Base-by-base conservation (phyloP, 2,888 invertebrate species). In the Diarsia rubi region DNA sequence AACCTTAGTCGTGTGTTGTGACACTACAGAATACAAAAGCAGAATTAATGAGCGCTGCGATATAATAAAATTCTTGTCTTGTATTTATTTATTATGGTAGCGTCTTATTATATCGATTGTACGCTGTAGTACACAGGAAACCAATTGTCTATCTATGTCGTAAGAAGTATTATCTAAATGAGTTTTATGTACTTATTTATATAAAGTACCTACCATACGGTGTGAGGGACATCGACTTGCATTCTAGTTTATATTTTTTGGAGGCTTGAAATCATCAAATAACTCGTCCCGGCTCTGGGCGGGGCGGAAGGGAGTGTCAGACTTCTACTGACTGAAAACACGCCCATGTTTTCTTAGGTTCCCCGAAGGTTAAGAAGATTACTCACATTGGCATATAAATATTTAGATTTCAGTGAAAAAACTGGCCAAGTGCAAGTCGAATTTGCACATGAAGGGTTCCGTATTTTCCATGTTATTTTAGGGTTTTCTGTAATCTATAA, bases 141-240 rank as follows among this genome's bases (percentile, higher is more conserved):
- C 11, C 24, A 52, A 31, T 52, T 8, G 8, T 52, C 44, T 44
- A 6, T 73, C 21, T 6, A 60, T 24, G 5, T 52, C 49, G 19
- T 44, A 27, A n/a, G n/a, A 4, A n/a, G 21, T 47, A 31, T 24
- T 72, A 72, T 59, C 16, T 47, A 16, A 72, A 59, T 72, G 21
- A 47, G 21, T 59, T 73, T 37, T 47, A 57, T 21, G 44, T 71
- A 71, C 3, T 3, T 54, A 52, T 31, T 54, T 24, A 70, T 27
- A 70, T 14, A 16, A n/a, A 27, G 27, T 44, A 44, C 21, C 27
- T 14, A 68, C 24, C 49, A n/a, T 11, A 11, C 11, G n/a, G 52
- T 52, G 52, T n/a, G 2, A 9, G 3, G 12, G 52, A 52, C 12
- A n/a, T 12, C 52, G 31, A 4, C 31, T 31, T 4, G 31, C 31